Percentiles rank a stretch among this genome's conserved stretches.
These are phyloP conservation scores for Saguinus midas DNA, from an alignment of 2,113 vertebrate species.

Conservation along the genomic window DNA sequence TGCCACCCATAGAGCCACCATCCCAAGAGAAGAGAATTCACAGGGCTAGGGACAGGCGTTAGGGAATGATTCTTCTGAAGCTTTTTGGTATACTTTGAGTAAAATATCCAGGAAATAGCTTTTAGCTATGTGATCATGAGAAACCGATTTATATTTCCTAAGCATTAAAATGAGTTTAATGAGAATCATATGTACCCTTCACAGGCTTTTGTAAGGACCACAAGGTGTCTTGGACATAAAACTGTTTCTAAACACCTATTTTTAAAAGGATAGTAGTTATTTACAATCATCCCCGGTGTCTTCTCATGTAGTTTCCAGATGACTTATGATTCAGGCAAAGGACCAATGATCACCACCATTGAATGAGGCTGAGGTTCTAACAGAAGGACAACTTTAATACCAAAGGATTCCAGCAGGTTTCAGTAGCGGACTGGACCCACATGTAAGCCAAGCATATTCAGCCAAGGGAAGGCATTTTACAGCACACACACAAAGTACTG, in stretches of 20 bases:
- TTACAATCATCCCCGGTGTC: not conserved
- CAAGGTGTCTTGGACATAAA: not conserved
- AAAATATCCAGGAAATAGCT: not conserved
- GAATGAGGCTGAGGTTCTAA: not conserved
- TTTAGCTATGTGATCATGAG: not conserved
- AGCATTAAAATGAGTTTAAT: not conserved
- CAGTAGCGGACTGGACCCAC: not conserved
- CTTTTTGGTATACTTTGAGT: not conserved
- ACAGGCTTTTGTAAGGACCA: not conserved
- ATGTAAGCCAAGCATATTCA: conserved; percentile 4
- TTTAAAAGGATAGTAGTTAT: not conserved
- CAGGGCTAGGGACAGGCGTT: fast-evolving
- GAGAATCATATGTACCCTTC: not conserved
- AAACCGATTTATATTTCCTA: not conserved
- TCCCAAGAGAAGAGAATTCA: not conserved
- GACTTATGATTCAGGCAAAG: conserved; percentile 23
- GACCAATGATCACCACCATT: not conserved
- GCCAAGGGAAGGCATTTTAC: not conserved
- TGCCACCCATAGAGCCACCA: too few relatives aligned
- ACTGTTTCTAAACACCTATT: not conserved
- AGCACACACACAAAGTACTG: not conserved
- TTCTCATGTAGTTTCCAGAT: not conserved
- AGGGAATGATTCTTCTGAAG: not conserved
- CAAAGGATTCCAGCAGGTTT: not conserved
- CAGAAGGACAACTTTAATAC: not conserved